Evolutionary conservation across 2,888 invertebrate genomes (phyloP), one percentile per base, ranked within the genome.

Genomic region (Atethmia centrago): DNA sequence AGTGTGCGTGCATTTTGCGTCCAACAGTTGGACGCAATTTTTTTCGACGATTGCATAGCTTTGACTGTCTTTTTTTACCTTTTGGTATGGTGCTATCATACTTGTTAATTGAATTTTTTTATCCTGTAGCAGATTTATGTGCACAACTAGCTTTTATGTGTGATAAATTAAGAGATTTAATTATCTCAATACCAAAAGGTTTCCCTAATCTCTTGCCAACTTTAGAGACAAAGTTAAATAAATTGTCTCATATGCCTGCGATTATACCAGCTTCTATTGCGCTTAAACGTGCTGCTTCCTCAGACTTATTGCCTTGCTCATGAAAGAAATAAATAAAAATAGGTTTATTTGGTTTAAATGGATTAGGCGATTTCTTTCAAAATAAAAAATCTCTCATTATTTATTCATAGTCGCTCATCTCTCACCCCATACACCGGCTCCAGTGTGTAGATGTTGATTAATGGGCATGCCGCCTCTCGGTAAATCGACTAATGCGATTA

Each of bases 401-500:
- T 58, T 36, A 31, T 59, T 31, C n/a, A 51, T n/a, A 51, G 12
- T 51, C 84, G 77, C 84, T 75, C 21, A 25, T 64, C 53, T 42
- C 82, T 82, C 84, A 76, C 71, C 62, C 83, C 89, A 76, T 74
- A 66, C 51, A 55, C 69, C 68, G 70, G 79, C 89, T 89, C 90
- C 88, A 83, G 84, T 80, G 84, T 88, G 85, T 89, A 91, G 89
- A 91, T 91, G 88, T 88, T 92, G 93, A 95, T 95, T 94, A 95
- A 95, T 95, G 91, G 88, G 85, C 67, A 70, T 53, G 76, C 79
- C 87, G 86, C 88, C 88, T 88, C 89, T 90, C 90, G 82, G 91
- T 90, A 90, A 90, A 90, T 90, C 90, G 88, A 88, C 92, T 95
- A 95, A 95, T 95, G 95, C 94, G 92, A 93, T 95, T 93, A 94